Evolutionary conservation across 2,113 vertebrate genomes (phyloP), one percentile per base, ranked within the genome.

Genomic region (Hippocampus zosterae): DNA sequence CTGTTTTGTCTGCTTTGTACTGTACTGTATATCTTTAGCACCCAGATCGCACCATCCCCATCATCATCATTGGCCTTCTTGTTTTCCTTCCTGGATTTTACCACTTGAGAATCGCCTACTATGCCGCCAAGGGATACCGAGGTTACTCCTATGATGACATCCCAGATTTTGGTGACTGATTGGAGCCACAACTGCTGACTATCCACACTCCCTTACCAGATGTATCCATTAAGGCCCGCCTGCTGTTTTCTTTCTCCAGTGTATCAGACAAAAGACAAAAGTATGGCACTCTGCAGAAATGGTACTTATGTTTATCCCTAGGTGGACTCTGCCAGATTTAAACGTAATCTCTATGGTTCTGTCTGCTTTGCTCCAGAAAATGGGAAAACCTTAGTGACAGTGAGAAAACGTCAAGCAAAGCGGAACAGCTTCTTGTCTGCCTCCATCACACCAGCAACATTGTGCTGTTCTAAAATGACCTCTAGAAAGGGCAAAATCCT

Each of bases 101-200:
- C 85, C 97, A 99, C 81, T 87, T 98, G 78, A 94, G 96, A 74
- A 98, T 99, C 1, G 97, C 97, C 6, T 98, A 95, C 88, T 98
- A 94, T 0, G 96, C 97, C 11, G 94, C 94, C 72, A 95, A 94
- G 77, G 97, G 97, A 85, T 97, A 98, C 91, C 88, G 95, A 1
- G 96, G 96, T 69, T 99, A 96, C 78, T 98, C 97, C 73, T 99
- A 97, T 0, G 96, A 99, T 0, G 96, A 99, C 85, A 98, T 98
- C 85, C 97, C 97, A 0, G 96, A 98, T 70, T 98, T 99, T 1
- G 96, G 96, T 1, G 94, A 98, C 70, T 98, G 93, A 94, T 23
- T 23, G 53, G 27, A 75, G 57, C 1, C 23, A 6, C n/a, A 44
- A 19, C 44, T 19, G 40, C 59, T 25, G 61, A 67, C 25, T 9